Evolutionary conservation across 2,797 vertebrate species (phyloP).

Genomic region (Chloroceryle amazona): DNA sequence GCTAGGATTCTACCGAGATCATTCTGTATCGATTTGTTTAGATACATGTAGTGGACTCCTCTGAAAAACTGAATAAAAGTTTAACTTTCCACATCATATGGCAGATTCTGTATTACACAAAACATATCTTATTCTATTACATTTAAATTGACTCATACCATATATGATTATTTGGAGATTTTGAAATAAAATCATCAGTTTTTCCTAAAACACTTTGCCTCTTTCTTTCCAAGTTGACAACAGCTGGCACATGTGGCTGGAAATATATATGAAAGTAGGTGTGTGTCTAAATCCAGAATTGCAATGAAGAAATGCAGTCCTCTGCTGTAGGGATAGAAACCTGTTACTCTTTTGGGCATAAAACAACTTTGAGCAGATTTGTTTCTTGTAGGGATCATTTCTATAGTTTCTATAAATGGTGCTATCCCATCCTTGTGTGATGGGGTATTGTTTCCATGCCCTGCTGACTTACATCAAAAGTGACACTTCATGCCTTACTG

Average conservation of each 20-base stretch:
- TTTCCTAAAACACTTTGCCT: background rate
- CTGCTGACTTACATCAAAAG: background rate
- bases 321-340: background rate
- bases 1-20: background rate
- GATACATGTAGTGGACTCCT: background rate
- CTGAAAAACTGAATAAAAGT: background rate
- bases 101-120: background rate
- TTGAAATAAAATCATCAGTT: background rate
- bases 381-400: background rate
- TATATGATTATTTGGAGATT: background rate
- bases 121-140: background rate
- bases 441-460: background rate
- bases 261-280: background rate
- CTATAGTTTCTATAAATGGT: background rate
- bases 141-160: background rate
- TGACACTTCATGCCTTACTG: background rate
- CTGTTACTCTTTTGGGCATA: background rate
- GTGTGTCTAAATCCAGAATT: background rate
- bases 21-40: background rate
- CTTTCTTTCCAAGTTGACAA: background rate
- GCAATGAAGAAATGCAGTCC: background rate
- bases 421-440: background rate
- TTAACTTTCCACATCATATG: background rate
- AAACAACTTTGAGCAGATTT: background rate
- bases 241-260: background rate